Conservation (phyloP, 2,888 invertebrate genomes). For the Opisthograptis luteolata region DNA sequence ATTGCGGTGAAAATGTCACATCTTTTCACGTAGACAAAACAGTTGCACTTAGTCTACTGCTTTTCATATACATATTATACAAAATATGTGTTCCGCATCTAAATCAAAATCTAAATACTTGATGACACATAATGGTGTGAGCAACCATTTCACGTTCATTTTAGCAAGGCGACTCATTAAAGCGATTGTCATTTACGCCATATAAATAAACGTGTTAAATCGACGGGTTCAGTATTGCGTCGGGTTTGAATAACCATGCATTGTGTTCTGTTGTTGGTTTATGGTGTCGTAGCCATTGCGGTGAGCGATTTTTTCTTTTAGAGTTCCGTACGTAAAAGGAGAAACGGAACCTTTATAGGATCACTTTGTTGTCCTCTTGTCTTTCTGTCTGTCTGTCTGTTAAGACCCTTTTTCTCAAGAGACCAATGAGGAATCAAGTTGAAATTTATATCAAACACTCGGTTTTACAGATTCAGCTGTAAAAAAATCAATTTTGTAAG, state of each 20-base stretch:
- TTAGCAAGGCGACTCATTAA: slow-evolving; percentile 12
- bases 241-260: slow-evolving; percentile 29
- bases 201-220: slow-evolving; percentile 24
- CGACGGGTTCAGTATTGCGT: slow-evolving; percentile 8
- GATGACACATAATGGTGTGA: slow-evolving; percentile 29
- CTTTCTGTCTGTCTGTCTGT: too few species aligned
- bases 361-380: too few species aligned
- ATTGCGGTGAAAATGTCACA: too few species aligned
- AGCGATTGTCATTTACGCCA: slow-evolving; percentile 18
- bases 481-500: too few species aligned
- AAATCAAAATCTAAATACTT: slow-evolving; percentile 31
- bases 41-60: slow-evolving; percentile 1
- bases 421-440: too few species aligned
- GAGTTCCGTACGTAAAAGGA: too few species aligned
- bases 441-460: too few species aligned
- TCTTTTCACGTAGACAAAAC: too few species aligned
- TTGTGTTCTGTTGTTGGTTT: slow-evolving; percentile 19
- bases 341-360: too few species aligned
- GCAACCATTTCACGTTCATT: slow-evolving; percentile 27
- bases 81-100: slow-evolving; percentile 11
- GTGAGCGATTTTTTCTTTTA: slow-evolving; percentile 4
- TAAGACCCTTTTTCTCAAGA: too few species aligned
- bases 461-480: too few species aligned
- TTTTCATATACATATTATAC: background rate
- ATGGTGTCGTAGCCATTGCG: slow-evolving; percentile 4